Percentiles rank a stretch among this genome's conserved stretches.
Conservation (phyloP, 2,797 vertebrate species). For the Falco naumanni region DNA sequence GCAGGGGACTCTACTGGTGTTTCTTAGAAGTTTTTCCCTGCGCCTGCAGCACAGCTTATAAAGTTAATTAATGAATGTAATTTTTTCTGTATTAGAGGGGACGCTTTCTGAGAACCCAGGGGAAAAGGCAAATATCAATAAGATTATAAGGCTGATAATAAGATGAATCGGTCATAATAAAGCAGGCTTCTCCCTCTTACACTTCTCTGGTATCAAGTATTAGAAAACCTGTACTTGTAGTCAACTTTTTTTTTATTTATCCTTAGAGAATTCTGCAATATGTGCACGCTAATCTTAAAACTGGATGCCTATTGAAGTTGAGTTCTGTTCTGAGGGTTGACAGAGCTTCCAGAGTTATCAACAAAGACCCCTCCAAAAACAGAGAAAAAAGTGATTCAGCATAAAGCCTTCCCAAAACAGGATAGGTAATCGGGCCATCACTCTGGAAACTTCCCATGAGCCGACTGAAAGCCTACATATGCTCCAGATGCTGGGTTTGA, state of each 20-base stretch:
- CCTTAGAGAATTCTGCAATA: background rate
- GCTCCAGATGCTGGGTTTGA: background rate
- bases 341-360: background rate
- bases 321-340: background rate
- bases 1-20: background rate
- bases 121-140: background rate
- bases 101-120: background rate
- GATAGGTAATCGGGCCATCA: background rate
- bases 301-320: background rate
- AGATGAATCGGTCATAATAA: background rate
- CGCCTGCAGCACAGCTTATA: background rate
- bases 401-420: background rate
- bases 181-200: background rate
- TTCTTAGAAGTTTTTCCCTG: background rate
- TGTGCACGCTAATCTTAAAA: background rate
- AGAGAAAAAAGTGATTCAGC: background rate
- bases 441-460: background rate
- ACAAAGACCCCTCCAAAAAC: background rate
- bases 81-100: background rate
- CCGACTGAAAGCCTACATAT: background rate
- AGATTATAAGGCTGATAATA: background rate
- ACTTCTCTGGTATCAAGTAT: background rate
- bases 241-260: fast-evolving
- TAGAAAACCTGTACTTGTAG: background rate
- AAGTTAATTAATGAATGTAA: background rate